Conservation (phyloP, 2,113 vertebrate species). For the Tachuris rubrigastra region DNA sequence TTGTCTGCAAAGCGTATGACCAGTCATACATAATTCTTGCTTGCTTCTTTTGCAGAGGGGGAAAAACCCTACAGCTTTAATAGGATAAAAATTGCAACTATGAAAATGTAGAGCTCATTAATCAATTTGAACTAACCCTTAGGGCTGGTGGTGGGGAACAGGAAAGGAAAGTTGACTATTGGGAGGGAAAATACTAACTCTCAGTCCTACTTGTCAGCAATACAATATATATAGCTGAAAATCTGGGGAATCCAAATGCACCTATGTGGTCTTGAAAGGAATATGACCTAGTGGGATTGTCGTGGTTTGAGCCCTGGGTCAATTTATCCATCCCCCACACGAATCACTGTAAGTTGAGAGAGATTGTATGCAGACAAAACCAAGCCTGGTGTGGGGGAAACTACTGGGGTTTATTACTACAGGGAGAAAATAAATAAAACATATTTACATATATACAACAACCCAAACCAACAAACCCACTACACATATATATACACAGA, state of each 20-base stretch:
- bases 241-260: background rate
- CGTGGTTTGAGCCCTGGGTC: too few species aligned
- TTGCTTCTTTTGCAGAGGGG: background rate
- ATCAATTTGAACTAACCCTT: constrained; percentile 18
- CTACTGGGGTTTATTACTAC: too few species aligned
- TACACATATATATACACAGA: too few species aligned
- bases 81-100: constrained; percentile 14
- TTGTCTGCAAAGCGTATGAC: background rate
- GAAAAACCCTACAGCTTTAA: background rate
- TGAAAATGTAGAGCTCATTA: constrained; percentile 12
- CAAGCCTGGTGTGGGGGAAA: too few species aligned
- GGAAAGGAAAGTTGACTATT: background rate
- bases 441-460: too few species aligned
- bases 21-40: constrained; percentile 6
- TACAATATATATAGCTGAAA: background rate
- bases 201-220: background rate
- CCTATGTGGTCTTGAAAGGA: background rate
- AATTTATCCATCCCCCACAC: too few species aligned
- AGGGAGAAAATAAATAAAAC: too few species aligned
- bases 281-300: background rate
- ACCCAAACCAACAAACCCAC: too few species aligned
- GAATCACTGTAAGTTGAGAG: too few species aligned
- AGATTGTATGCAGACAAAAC: too few species aligned
- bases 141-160: background rate
- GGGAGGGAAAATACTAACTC: background rate